Conservation (phyloP, 1,140 invertebrate genomes). For the Catajapyx aquilonaris region DNA sequence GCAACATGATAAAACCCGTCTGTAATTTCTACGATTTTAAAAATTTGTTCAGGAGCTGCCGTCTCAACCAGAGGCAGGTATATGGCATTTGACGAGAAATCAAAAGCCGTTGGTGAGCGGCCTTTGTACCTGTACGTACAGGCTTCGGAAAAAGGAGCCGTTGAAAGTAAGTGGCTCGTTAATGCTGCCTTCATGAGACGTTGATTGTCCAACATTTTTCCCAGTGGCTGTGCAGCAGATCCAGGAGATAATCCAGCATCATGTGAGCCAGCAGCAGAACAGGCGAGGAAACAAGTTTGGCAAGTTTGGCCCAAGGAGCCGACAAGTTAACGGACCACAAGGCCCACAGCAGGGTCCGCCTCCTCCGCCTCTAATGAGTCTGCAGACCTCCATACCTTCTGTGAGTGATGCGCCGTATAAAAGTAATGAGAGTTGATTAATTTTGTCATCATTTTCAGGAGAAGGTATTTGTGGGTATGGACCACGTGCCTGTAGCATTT, state of each 20-base stretch:
- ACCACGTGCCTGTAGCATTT: conserved; percentile 50
- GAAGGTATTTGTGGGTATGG: conserved; percentile 53
- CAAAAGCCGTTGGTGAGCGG: conserved; percentile 27
- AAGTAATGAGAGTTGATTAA: background rate
- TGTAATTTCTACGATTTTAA: conserved; percentile 9
- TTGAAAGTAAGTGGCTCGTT: conserved; percentile 33
- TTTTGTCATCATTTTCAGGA: conserved; percentile 26
- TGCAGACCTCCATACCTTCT: conserved; percentile 22
- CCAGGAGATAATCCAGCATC: conserved; percentile 32
- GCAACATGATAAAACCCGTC: background rate
- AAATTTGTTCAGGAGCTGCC: conserved; percentile 28
- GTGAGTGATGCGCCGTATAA: conserved; percentile 9
- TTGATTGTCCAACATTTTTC: conserved; percentile 6
- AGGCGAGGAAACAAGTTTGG: conserved; percentile 12
- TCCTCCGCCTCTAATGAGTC: conserved; percentile 28
- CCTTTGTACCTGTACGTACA: conserved; percentile 38
- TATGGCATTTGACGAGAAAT: conserved; percentile 32
- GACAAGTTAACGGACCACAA: background rate
- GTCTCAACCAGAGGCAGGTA: conserved; percentile 38
- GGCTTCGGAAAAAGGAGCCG: conserved; percentile 30
- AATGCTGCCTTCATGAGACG: too few species aligned
- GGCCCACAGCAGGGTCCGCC: conserved; percentile 13
- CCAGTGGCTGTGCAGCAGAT: conserved; percentile 36
- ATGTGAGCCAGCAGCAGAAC: conserved; percentile 9
- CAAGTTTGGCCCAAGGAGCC: background rate